Evolutionary conservation across 1,140 invertebrate genomes (phyloP).

Genomic region (Polypedilum pembai): DNA sequence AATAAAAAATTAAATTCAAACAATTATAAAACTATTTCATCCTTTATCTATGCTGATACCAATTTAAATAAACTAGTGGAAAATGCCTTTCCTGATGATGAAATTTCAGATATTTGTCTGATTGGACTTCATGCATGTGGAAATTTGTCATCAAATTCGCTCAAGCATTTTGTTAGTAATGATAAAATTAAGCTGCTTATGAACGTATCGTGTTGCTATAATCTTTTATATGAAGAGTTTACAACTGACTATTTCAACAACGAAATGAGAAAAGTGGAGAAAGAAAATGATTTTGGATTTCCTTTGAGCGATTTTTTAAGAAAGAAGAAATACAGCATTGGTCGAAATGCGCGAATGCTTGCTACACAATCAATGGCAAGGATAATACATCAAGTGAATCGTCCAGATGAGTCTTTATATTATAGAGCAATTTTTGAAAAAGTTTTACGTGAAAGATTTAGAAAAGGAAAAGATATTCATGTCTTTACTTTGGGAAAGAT

Average conservation of each 20-base stretch:
- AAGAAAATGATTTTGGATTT: constrained; percentile 47
- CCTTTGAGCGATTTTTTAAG: constrained; percentile 59
- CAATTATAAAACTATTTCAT: constrained; percentile 45
- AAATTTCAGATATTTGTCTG: constrained; percentile 47
- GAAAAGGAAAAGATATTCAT: constrained; percentile 34
- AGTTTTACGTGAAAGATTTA: constrained; percentile 43
- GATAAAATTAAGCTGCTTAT: constrained; percentile 54
- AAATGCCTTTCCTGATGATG: constrained; percentile 43
- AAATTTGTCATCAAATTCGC: constrained; percentile 63
- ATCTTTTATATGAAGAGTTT: constrained; percentile 65
- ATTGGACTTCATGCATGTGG: constrained; percentile 86
- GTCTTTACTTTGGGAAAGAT: constrained; percentile 40
- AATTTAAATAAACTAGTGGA: constrained; percentile 47
- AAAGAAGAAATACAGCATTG: constrained; percentile 49
- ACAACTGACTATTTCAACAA: constrained; percentile 36
- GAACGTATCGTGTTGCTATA: constrained; percentile 85
- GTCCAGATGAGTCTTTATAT: constrained; percentile 55
- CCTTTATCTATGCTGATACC: constrained; percentile 46
- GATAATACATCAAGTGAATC: constrained; percentile 48
- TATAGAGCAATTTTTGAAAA: constrained; percentile 69
- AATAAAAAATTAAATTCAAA: constrained; percentile 33
- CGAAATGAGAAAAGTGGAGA: constrained; percentile 35
- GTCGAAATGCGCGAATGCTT: constrained; percentile 73
- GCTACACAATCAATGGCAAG: constrained; percentile 69
- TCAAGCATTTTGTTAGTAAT: constrained; percentile 62